Evolutionary conservation across 2,113 vertebrate genomes (phyloP).

Genomic region (Brevimyrus niger): DNA sequence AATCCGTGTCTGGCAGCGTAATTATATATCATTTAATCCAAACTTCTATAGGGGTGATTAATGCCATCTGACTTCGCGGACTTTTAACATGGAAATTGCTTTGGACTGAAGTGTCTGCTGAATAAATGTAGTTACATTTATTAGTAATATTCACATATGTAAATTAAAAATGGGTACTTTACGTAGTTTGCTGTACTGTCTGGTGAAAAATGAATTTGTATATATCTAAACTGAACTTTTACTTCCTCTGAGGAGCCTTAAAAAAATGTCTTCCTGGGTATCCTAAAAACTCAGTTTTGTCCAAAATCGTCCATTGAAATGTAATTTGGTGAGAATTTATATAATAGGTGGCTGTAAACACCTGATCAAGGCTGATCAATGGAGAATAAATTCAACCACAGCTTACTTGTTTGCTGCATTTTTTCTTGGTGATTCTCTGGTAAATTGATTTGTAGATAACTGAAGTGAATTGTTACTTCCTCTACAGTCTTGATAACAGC

Average conservation of each 20-base stretch:
- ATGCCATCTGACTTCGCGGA: not conserved
- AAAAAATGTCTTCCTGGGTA: not conserved
- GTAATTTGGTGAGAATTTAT: not conserved
- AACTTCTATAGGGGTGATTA: not conserved
- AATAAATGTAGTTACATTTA: not conserved
- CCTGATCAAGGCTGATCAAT: too few relatives aligned
- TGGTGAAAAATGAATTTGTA: not conserved
- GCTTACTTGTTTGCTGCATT: not conserved
- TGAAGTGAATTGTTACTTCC: not conserved
- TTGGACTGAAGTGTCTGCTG: not conserved
- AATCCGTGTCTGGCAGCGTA: not conserved
- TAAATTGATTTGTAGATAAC: not conserved
- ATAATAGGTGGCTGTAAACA: not conserved
- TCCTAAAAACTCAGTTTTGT: not conserved
- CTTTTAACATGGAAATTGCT: not conserved
- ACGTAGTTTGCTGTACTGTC: not conserved
- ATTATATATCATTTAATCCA: not conserved
- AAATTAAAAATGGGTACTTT: not conserved
- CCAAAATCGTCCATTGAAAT: not conserved
- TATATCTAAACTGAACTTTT: not conserved
- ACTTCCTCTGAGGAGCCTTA: not conserved
- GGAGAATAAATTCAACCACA: not conserved
- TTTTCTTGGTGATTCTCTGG: not conserved
- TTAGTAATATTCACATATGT: not conserved
- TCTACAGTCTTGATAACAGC: not conserved